Percentiles rank a stretch among this genome's conserved stretches.
Evolutionary conservation across 2,113 vertebrate genomes (phyloP).

Genomic region (Solea solea): DNA sequence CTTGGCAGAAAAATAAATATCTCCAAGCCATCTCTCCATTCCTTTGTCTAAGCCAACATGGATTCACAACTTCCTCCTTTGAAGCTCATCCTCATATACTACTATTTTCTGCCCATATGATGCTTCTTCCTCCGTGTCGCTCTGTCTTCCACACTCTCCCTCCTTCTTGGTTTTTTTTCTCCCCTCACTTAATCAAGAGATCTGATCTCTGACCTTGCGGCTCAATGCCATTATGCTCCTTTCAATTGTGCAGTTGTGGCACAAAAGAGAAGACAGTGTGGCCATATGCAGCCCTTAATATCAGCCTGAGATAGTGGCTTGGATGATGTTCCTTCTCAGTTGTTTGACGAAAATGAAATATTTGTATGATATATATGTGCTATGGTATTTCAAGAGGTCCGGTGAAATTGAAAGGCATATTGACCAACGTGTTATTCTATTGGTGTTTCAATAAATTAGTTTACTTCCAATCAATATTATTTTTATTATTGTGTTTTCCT

Average conservation of each 20-base stretch:
- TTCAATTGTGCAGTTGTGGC: conserved; percentile 47
- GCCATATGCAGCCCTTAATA: conserved; percentile 11
- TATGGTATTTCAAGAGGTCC: conserved; percentile 18
- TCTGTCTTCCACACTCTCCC: conserved; percentile 26
- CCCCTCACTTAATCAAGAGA: conserved; percentile 47
- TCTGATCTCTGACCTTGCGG: conserved; percentile 64
- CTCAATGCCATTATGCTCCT: conserved; percentile 62
- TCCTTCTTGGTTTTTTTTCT: conserved; percentile 14
- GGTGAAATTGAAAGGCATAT: conserved; percentile 15
- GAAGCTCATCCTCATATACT: conserved; percentile 14
- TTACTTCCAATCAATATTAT: neutral
- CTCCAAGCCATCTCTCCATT: conserved; percentile 29
- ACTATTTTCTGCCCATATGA: neutral
- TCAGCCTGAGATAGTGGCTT: conserved; percentile 9
- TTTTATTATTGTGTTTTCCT: neutral
- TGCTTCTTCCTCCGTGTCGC: conserved; percentile 1
- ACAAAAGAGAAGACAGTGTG: conserved; percentile 28
- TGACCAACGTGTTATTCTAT: conserved; percentile 3
- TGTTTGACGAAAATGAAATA: neutral
- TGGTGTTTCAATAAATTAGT: neutral
- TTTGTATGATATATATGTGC: conserved; percentile 3
- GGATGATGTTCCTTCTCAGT: conserved; percentile 5
- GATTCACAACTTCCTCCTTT: conserved; percentile 1
- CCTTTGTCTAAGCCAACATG: conserved; percentile 17
- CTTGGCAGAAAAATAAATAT: conserved; percentile 39